These are phyloP conservation scores for Trialeurodes vaporariorum DNA, from an alignment of 1,140 invertebrate genomes.

Conservation along the genomic window DNA sequence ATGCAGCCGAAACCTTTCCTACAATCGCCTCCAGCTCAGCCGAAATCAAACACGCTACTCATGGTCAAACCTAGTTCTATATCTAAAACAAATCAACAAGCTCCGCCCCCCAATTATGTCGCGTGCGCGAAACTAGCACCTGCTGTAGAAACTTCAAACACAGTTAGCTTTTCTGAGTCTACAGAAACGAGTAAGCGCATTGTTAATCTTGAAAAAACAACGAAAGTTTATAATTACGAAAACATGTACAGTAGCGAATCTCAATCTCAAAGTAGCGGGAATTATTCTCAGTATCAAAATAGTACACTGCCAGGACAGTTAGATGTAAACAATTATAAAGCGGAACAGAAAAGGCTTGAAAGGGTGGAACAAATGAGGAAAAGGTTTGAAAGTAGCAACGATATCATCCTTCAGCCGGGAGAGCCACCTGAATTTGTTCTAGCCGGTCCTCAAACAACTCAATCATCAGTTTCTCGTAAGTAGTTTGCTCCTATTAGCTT, in stretches of 20 bases:
- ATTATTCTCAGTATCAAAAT: not conserved
- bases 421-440: slow-evolving; percentile 48
- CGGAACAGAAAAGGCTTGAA: slow-evolving; percentile 32
- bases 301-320: slow-evolving; percentile 12
- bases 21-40: slow-evolving; percentile 18
- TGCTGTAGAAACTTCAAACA: not conserved
- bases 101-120: slow-evolving; percentile 14
- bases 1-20: not conserved
- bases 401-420: slow-evolving; percentile 39
- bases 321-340: slow-evolving; percentile 18
- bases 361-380: slow-evolving; percentile 33
- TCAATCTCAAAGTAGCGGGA: not conserved
- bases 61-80: not conserved
- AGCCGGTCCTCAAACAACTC: slow-evolving; percentile 35
- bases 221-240: not conserved
- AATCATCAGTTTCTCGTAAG: slow-evolving; percentile 28
- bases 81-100: not conserved
- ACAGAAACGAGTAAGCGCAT: not conserved
- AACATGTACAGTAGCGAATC: not conserved
- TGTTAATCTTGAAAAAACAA: not conserved
- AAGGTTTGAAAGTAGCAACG: slow-evolving; percentile 27
- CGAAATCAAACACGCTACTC: not conserved
- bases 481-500: not conserved
- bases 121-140: not conserved
- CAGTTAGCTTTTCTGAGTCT: not conserved